Percentiles rank a stretch among this genome's conserved stretches.
These are phyloP conservation scores for Oreohelix idahoensis DNA, from an alignment of 1,140 invertebrate species.

Conservation along the genomic window DNA sequence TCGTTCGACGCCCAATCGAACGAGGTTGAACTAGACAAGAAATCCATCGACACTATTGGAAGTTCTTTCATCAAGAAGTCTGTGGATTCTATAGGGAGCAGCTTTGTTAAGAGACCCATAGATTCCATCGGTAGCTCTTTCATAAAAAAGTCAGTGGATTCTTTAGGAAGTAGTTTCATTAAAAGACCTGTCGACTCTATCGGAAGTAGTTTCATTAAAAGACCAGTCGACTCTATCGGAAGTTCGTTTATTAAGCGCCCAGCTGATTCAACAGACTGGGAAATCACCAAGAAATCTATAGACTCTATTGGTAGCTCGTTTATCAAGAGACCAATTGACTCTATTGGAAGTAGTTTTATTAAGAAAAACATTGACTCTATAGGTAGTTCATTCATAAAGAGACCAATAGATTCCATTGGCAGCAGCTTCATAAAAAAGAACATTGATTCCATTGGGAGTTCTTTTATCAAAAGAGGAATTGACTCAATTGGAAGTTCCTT, in stretches of 20 bases:
- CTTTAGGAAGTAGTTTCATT: neutral
- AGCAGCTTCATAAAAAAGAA: too few species aligned
- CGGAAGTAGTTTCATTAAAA: neutral
- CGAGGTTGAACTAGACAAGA: neutral
- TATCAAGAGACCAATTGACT: neutral
- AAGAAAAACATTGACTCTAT: neutral
- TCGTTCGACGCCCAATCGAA: neutral
- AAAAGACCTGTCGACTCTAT: neutral
- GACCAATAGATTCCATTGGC: neutral
- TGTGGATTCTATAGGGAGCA: neutral
- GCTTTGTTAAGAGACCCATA: neutral
- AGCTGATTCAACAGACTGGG: neutral
- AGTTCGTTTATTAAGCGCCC: neutral
- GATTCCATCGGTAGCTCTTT: neutral
- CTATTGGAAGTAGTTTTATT: too few species aligned
- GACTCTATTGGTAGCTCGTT: neutral
- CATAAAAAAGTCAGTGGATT: neutral
- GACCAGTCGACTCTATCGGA: neutral
- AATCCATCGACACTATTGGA: neutral
- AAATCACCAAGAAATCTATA: neutral
- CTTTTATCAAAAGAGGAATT: neutral
- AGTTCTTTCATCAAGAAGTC: neutral
- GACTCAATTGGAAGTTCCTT: neutral
- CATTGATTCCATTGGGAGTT: neutral
- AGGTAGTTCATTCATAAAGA: neutral